Evolutionary conservation across 2,888 invertebrate genomes (phyloP).

Genomic region (Cinara cedri): DNA sequence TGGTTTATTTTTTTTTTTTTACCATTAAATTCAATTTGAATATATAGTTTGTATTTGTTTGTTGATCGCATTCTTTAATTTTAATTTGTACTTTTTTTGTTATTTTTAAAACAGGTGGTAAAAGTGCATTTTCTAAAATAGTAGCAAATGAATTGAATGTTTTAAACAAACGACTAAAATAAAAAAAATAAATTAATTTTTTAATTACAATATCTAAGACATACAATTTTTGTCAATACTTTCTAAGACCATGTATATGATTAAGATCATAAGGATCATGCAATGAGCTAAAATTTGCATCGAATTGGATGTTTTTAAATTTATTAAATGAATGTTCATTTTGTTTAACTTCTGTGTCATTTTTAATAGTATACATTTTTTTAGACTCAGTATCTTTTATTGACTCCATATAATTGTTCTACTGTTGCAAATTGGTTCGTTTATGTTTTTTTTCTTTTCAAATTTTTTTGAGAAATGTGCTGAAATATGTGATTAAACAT

Average conservation of each 20-base stretch:
- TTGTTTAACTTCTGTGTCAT: neutral
- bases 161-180: constrained; percentile 39
- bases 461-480: constrained; percentile 28
- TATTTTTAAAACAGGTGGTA: constrained; percentile 35
- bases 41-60: constrained; percentile 1
- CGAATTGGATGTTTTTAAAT: neutral
- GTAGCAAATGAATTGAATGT: constrained; percentile 32
- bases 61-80: constrained; percentile 38
- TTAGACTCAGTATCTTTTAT: neutral
- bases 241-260: constrained; percentile 45
- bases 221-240: constrained; percentile 17
- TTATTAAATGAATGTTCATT: neutral
- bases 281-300: neutral
- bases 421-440: neutral
- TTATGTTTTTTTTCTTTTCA: constrained; percentile 14
- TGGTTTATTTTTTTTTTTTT: no score
- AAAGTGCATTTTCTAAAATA: constrained; percentile 29
- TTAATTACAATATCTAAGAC: neutral
- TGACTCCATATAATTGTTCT: constrained; percentile 23
- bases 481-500: neutral
- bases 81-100: constrained; percentile 37
- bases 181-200: constrained; percentile 16
- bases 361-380: neutral
- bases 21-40: constrained; percentile 28
- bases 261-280: constrained; percentile 23